A percentile compares a stretch with the other conserved stretches of the same genome.
Conservation (phyloP, 2,888 invertebrate genomes). For the Protonemura montana region DNA sequence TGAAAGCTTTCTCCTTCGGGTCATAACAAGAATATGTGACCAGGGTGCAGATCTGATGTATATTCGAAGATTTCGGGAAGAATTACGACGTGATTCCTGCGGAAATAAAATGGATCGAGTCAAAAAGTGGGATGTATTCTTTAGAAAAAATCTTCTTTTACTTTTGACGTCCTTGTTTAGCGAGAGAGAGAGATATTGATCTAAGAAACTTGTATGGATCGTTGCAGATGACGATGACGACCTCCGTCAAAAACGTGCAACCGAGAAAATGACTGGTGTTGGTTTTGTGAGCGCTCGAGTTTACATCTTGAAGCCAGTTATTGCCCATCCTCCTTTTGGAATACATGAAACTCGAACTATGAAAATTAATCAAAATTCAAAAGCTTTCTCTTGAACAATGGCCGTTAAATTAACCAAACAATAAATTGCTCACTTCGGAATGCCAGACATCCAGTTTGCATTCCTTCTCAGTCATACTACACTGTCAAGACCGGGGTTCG, state of each 20-base stretch:
- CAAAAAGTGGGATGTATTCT: neutral
- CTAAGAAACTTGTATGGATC: neutral
- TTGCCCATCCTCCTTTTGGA: neutral
- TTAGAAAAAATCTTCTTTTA: neutral
- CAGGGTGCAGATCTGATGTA: constrained; percentile 34
- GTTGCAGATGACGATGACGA: neutral
- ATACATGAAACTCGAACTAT: neutral
- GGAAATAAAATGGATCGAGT: neutral
- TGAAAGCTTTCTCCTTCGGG: constrained; percentile 33
- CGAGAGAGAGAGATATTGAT: neutral
- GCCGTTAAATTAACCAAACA: constrained; percentile 7
- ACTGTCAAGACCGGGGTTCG: neutral
- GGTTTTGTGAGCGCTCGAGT: neutral
- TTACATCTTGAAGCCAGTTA: neutral
- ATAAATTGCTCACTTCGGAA: neutral
- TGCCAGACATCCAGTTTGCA: neutral
- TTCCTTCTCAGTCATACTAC: neutral
- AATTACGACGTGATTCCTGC: neutral
- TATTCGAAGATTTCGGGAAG: constrained; percentile 19
- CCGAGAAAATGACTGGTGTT: neutral
- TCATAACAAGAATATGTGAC: constrained; percentile 44
- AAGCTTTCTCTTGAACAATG: neutral
- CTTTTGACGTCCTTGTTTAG: neutral
- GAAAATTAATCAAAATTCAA: constrained; percentile 1
- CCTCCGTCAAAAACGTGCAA: neutral